Evolutionary conservation across 2,797 vertebrate genomes (phyloP), one percentile per base, ranked within the genome.

Genomic region (Decapterus maruadsi): DNA sequence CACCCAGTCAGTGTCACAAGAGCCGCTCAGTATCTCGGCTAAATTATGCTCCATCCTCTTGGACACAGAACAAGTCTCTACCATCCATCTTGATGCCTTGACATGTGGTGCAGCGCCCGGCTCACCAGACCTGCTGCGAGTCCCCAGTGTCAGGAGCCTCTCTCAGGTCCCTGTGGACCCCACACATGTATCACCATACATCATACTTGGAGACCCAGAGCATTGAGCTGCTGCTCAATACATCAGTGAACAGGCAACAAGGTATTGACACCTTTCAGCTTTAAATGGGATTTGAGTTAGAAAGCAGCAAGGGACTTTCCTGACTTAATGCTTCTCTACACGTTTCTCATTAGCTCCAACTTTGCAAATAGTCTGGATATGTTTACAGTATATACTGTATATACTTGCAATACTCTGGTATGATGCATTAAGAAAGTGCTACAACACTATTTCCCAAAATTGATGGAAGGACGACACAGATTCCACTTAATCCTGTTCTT

Each of bases 81-180:
- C 86, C 76, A 90, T 89, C 89, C 90, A 80, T 91, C 92, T 92
- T 84, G 29, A 1, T 43, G 72, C 65, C 68, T 17, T 69, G 87
- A 87, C 86, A 78, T 60, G 36, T 34, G 65, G 48, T 34, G 53
- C 73, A 54, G 55, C 38, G 11, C 61, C 75, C 75, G 19, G 43
- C 71, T 77, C 67, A 51, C 65, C 51, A 4, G 31, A 43, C n/a
- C 54, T 31, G 16, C 53, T 43, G 48, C 20, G 53, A 60, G 54
- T 78, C 80, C 80, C 84, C 55, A 38, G 42, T 70, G 81, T 82
- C 82, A 58, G 69, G 20, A 3, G 65, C 63, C 14, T 79, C 65
- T 43, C 65, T 68, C 58, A 12, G 62, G 53, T 91, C 87, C 85
- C 83, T 2, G 48, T 0, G 42, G 86, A 79, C 62, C 51, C 67